Conservation (phyloP, 2,888 invertebrate genomes). For the Caenorhabditis zanzibari region DNA sequence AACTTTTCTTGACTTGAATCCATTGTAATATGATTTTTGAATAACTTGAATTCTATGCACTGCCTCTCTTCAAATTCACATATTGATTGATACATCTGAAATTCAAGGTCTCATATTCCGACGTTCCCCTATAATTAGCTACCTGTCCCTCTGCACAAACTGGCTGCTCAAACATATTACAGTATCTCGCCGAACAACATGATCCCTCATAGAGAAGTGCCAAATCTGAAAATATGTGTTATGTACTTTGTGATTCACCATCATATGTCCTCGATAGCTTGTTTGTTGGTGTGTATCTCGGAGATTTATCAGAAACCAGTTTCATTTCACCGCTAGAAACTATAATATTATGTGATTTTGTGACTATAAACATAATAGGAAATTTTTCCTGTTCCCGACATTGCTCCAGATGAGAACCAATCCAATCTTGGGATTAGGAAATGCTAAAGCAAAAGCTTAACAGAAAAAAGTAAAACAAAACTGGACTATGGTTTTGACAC, state of each 20-base stretch:
- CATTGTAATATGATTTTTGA: conserved; percentile 68
- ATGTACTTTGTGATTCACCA: conserved; percentile 4
- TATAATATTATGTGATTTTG: conserved; percentile 40
- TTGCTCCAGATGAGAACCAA: conserved; percentile 34
- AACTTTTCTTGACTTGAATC: conserved; percentile 67
- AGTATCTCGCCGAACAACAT: conserved; percentile 70
- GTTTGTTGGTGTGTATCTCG: conserved; percentile 23
- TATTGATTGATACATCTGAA: conserved; percentile 70
- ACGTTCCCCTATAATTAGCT: background rate
- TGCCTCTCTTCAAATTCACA: conserved; percentile 73
- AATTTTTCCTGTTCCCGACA: background rate
- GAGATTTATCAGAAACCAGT: conserved; percentile 49
- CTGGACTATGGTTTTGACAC: conserved; percentile 39
- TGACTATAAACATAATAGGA: conserved; percentile 25
- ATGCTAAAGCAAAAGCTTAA: conserved; percentile 29
- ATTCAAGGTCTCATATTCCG: background rate
- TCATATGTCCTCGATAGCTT: conserved; percentile 21
- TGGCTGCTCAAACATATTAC: conserved; percentile 71
- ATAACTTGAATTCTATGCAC: conserved; percentile 68
- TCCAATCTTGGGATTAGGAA: conserved; percentile 40
- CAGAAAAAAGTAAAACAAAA: conserved; percentile 23
- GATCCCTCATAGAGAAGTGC: conserved; percentile 69
- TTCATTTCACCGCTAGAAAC: conserved; percentile 28
- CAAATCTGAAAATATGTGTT: conserved; percentile 48
- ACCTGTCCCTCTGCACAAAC: conserved; percentile 75